Evolutionary conservation across 2,797 vertebrate genomes (phyloP).

Genomic region (Catostomus latipinnis): DNA sequence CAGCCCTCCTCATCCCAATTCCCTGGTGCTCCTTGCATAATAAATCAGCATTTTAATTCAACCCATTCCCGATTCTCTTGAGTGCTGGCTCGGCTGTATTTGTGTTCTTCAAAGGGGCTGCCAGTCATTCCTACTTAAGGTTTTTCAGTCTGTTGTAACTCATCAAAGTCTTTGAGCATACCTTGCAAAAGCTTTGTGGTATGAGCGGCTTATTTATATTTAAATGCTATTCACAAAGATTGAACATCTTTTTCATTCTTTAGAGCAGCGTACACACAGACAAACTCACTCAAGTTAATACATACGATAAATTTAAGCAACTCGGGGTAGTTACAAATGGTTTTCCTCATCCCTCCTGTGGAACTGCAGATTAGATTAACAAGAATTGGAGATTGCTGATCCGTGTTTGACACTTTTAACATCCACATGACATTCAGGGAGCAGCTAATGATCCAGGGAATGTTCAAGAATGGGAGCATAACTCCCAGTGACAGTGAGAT

Average conservation of each 20-base stretch:
- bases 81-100: constrained; percentile 23
- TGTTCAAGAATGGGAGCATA: no score
- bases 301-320: neutral
- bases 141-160: constrained; percentile 16
- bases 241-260: neutral
- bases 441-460: neutral
- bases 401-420: neutral
- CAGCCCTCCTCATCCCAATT: constrained; percentile 15
- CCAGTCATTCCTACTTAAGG: constrained; percentile 28
- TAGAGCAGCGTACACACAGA: neutral
- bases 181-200: neutral
- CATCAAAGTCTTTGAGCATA: constrained; percentile 9
- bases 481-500: no score
- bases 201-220: constrained; percentile 24
- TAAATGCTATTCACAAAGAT: constrained; percentile 10
- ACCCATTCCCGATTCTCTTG: constrained; percentile 7
- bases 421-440: neutral
- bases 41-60: constrained; percentile 43
- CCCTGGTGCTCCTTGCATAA: constrained; percentile 46
- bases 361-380: neutral
- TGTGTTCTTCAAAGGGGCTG: constrained; percentile 33
- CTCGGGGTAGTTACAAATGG: neutral
- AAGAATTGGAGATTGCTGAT: neutral
- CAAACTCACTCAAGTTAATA: neutral
- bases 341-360: neutral